Evolutionary conservation across 2,113 vertebrate genomes (phyloP).

Genomic region (Turdus rufiventris): DNA sequence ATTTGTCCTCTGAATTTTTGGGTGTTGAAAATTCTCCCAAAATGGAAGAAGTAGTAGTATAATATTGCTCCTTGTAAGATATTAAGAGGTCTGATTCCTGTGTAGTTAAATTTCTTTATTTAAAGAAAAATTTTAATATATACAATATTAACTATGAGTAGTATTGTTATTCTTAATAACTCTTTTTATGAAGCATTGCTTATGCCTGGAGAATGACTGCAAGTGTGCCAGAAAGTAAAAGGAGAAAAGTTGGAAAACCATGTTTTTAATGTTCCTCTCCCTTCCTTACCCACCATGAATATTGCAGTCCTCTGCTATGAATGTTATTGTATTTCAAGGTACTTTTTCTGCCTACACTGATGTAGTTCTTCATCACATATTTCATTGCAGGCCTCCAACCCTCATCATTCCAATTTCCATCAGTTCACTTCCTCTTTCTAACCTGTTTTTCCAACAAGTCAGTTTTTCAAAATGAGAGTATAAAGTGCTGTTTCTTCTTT

Average conservation of each 20-base stretch:
- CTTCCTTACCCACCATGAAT: background rate
- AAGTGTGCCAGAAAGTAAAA: background rate
- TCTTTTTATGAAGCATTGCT: background rate
- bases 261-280: background rate
- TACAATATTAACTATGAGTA: background rate
- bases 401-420: background rate
- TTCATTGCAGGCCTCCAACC: background rate
- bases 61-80: background rate
- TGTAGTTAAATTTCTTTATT: background rate
- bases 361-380: background rate
- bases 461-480: background rate
- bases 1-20: background rate
- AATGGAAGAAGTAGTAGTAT: background rate
- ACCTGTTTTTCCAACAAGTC: background rate
- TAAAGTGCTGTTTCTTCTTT: background rate
- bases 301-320: background rate
- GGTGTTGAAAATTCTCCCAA: background rate
- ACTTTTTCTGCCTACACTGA: background rate
- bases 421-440: background rate
- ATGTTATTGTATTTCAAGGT: background rate
- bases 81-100: background rate
- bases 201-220: background rate
- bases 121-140: background rate
- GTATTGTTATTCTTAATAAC: background rate
- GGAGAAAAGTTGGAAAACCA: background rate